A percentile compares a stretch with the other conserved stretches of the same genome.
phyloP scores from a whole-genome alignment of 2,113 vertebrate genomes.

The Bothrops jararaca region DNA sequence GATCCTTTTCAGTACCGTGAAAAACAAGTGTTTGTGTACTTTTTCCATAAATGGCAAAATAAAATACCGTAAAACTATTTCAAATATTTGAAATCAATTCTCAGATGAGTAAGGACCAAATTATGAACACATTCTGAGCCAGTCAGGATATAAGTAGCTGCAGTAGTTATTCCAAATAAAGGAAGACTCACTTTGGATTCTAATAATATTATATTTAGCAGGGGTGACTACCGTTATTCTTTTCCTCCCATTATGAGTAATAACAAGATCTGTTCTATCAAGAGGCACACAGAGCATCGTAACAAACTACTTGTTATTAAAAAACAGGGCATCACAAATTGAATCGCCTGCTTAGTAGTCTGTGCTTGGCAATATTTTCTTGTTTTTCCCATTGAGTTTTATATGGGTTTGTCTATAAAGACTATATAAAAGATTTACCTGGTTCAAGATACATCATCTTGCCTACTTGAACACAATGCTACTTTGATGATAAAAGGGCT shows the following conservation, averaged over 20 bases:
- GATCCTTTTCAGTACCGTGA: neutral
- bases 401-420: neutral
- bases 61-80: slow-evolving; percentile 21
- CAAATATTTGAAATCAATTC: slow-evolving; percentile 41
- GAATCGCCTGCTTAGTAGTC: neutral
- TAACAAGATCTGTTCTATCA: slow-evolving; percentile 4
- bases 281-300: slow-evolving; percentile 4
- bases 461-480: neutral
- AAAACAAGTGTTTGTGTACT: neutral
- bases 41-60: slow-evolving; percentile 23
- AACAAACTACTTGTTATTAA: slow-evolving; percentile 18
- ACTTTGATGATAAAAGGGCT: no score
- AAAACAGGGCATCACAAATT: slow-evolving; percentile 7
- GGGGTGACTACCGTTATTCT: neutral
- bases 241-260: slow-evolving; percentile 14
- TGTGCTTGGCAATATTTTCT: neutral
- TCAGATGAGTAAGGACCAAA: slow-evolving; percentile 1
- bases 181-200: slow-evolving; percentile 37
- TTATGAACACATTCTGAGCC: slow-evolving; percentile 7
- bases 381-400: no score
- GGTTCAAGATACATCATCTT: neutral
- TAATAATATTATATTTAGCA: slow-evolving; percentile 45
- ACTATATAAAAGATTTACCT: neutral
- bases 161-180: slow-evolving; percentile 48
- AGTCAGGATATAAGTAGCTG: slow-evolving; percentile 24